phyloP scores from a whole-genome alignment of 2,888 invertebrate genomes.

The Malacosoma neustria region DNA sequence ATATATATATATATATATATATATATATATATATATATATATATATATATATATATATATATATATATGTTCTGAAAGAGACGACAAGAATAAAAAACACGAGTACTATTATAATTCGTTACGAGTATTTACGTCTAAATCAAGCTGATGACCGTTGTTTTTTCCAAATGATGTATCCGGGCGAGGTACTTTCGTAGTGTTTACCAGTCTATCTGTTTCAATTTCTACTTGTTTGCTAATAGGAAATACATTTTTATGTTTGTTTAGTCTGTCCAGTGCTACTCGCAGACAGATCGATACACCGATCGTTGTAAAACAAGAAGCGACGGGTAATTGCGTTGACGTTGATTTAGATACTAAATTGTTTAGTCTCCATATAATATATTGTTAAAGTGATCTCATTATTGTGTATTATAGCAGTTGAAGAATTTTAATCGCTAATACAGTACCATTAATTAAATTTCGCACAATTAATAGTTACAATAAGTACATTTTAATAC shows the following conservation, averaged over 20 bases:
- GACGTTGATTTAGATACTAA: background rate
- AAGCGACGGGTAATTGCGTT: conserved; percentile 13
- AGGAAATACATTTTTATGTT: conserved; percentile 18
- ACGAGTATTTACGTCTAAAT: no score
- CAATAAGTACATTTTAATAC: no score
- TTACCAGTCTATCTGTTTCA: conserved; percentile 18
- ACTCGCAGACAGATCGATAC: conserved; percentile 15
- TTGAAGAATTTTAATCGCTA: background rate
- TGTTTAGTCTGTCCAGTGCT: conserved; percentile 20
- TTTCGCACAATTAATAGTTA: no score
- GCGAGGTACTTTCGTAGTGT: conserved; percentile 12
- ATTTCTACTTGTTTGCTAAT: conserved; percentile 18
- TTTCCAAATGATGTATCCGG: conserved; percentile 3
- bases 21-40: no score
- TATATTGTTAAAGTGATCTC: background rate
- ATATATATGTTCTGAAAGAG: no score
- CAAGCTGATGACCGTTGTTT: background rate
- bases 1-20: no score
- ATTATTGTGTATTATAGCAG: background rate
- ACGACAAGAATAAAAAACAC: no score
- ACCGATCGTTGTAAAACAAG: conserved; percentile 15
- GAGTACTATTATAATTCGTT: no score
- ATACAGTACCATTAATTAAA: background rate
- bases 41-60: no score
- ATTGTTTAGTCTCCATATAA: background rate